Base-by-base conservation (phyloP, 1,140 invertebrate species). In the Meloidogyne floridensis region DNA sequence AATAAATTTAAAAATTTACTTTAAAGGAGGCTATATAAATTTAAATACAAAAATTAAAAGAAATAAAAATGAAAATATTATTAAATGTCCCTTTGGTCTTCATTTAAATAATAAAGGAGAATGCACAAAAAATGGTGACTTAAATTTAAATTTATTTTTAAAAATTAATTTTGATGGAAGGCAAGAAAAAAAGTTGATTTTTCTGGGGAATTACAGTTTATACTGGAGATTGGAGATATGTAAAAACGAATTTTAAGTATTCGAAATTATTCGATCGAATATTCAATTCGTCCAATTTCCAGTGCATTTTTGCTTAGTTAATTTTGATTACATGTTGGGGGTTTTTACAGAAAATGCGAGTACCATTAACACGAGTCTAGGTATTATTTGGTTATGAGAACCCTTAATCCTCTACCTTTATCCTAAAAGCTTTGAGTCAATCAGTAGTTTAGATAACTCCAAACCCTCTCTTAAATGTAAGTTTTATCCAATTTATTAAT, bases 81-180 rank as follows among this genome's bases (percentile, higher is more conserved):
- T 32, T 1, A 32, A 32, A 32, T 32, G 32, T 32, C 32, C 32
- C 32, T 32, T 32, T 32, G 32, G 32, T 32, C 32, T 32, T 32
- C 32, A 32, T 32, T 32, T 32, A 32, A 32, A 32, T 32, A 32
- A 32, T 32, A 32, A 32, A 32, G 69, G 69, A 70, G 69, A 70
- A 18, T 70, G 69, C 2, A 70, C 69, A 70, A 70, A 70, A 70
- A 70, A 70, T 70, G 69, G 69, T 18, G 69, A 70, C 69, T 70
- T 15, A 2, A 70, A 70, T 2, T 2, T n/a, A 70, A 15, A 2
- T 18, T n/a, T n/a, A 70, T 15, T 70, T n/a, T 18, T 15, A 70
- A 18, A 18, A 18, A 70, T 15, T 70, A 18, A 18, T 70, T 70
- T 70, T 1, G 1, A 2, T 18, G 15, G 69, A 70, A 70, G 15